A percentile compares a stretch with the other conserved stretches of the same genome.
Conservation (phyloP, 2,797 vertebrate species). For the Lepilemur septentrionalis region DNA sequence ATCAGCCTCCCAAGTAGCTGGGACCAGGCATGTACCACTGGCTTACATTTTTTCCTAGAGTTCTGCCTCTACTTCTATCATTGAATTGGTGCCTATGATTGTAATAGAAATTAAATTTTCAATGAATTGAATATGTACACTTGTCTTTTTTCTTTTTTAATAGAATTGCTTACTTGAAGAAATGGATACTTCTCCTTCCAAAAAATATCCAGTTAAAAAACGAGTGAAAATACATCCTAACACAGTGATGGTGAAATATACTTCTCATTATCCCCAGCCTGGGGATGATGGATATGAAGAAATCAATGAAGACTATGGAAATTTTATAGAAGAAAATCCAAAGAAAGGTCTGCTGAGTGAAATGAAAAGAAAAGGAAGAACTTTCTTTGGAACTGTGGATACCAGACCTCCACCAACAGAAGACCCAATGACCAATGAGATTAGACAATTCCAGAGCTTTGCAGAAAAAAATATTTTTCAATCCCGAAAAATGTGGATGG, state of each 20-base stretch:
- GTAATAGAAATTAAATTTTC: slow-evolving; percentile 40
- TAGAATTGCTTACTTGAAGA: slow-evolving; percentile 71
- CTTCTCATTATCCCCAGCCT: slow-evolving; percentile 95
- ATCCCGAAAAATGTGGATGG: slow-evolving; percentile 93
- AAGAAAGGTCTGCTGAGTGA: slow-evolving; percentile 90
- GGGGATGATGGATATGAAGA: slow-evolving; percentile 94
- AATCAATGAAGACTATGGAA: slow-evolving; percentile 91
- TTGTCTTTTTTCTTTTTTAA: slow-evolving; percentile 49
- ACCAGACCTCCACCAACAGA: slow-evolving; percentile 83
- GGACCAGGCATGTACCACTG: background rate
- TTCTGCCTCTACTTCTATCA: background rate
- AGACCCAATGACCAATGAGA: slow-evolving; percentile 85
- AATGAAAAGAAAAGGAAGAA: slow-evolving; percentile 86
- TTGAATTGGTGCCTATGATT: slow-evolving; percentile 21
- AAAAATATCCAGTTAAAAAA: slow-evolving; percentile 92
- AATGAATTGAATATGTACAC: slow-evolving; percentile 44
- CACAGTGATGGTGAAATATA: slow-evolving; percentile 96
- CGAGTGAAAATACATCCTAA: slow-evolving; percentile 97
- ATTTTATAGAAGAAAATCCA: slow-evolving; percentile 93
- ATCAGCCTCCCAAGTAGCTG: background rate
- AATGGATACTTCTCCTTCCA: slow-evolving; percentile 92
- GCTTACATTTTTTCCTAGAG: background rate
- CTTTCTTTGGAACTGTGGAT: slow-evolving; percentile 91
- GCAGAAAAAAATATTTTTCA: slow-evolving; percentile 91
- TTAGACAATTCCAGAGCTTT: slow-evolving; percentile 89